Evolutionary conservation across 2,888 invertebrate species (phyloP), one percentile per base, ranked within the genome.

Genomic region (Nasonia oneida): DNA sequence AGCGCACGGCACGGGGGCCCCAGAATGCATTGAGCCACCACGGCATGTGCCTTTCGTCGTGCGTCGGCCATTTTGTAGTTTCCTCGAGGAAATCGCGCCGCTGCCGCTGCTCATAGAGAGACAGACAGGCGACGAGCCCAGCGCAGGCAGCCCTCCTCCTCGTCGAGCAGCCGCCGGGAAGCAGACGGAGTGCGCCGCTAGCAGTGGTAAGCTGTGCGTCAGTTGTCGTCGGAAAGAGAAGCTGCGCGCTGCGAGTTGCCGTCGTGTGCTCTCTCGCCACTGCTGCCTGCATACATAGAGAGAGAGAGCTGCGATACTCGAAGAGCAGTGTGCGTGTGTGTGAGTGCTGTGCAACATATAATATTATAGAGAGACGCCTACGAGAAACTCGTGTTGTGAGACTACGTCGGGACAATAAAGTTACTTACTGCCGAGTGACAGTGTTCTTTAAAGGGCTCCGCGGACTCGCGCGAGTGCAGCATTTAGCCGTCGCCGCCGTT

Each of bases 61-160:
- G 94, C 94, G 95, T 95, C 95, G 95, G 95, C 95, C 95, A 95
- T 95, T 95, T 95, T 95, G 95, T 95, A 95, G 95, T 95, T 94
- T 95, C 94, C 94, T 94, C 94, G 95, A 94, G 95, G 85, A 95
- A 95, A 94, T 95, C 94, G 95, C 95, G 94, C 70, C 70, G 70
- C 67, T 67, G 67, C 33, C 67, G 67, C 70, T 61, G 57, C 57
- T 61, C 57, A 61, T 61, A 61, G 57, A 61, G 57, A 61, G 57
- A 61, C 57, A 61, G 57, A 61, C 57, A 61, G 71, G 71, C 71
- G 71, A 71, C 71, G 71, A 71, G 71, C 71, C 37, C 71, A 37
- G 39, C 71, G 33, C 57, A 73, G 67, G 47, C 61, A 61, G 81
- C 57, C 57, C 76, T 75, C 61, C 37, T 73, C 73, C 78, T 79